These are phyloP conservation scores for Arge pagana DNA, from an alignment of 2,888 invertebrate genomes.

Conservation along the genomic window DNA sequence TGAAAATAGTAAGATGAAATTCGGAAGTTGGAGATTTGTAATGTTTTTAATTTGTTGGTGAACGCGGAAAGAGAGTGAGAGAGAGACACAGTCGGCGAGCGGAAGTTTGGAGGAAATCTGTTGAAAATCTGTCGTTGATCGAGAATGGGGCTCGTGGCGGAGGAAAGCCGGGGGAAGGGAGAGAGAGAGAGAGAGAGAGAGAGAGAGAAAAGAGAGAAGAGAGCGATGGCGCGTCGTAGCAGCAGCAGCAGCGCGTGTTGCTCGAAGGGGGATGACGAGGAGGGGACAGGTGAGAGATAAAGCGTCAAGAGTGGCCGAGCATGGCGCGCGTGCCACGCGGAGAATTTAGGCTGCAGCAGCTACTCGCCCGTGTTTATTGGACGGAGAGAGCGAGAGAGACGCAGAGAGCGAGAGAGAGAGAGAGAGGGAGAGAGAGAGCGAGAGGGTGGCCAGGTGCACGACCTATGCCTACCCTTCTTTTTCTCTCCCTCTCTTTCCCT, in stretches of 20 bases:
- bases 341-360: too few species aligned
- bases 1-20: too few species aligned
- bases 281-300: constrained; percentile 16
- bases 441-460: constrained; percentile 23
- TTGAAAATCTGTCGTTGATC: constrained; percentile 10
- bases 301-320: neutral
- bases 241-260: constrained; percentile 11
- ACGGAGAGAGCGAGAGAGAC: constrained; percentile 18
- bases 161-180: too few species aligned
- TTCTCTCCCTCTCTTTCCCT: constrained; percentile 24
- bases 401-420: constrained; percentile 13
- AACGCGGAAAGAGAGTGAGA: constrained; percentile 13
- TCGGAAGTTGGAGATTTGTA: too few species aligned
- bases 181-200: neutral
- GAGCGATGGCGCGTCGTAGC: neutral
- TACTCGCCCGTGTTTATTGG: too few species aligned
- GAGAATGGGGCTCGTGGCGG: constrained; percentile 12
- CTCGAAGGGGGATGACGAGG: constrained; percentile 3
- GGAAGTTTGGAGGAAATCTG: constrained; percentile 14
- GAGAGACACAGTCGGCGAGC: constrained; percentile 10
- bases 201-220: neutral
- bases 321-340: neutral
- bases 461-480: constrained; percentile 21
- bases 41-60: too few species aligned
- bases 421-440: neutral